These are phyloP conservation scores for Onthophagus sagittarius DNA, from an alignment of 2,888 invertebrate species.

Conservation along the genomic window DNA sequence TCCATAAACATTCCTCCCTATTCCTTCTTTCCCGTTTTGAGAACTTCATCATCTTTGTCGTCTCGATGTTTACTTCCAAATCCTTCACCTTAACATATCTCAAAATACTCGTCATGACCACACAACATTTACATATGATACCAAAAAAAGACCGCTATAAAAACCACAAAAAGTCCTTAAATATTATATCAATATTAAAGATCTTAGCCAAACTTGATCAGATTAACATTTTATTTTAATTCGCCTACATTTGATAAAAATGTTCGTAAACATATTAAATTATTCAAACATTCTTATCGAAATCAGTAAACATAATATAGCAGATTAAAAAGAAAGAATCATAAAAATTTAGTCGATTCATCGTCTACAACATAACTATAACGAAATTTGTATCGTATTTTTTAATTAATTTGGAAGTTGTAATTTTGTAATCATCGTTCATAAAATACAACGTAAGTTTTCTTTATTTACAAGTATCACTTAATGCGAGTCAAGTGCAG, in stretches of 20 bases:
- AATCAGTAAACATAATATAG: background rate
- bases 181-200: no score
- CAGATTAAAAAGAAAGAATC: background rate
- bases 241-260: background rate
- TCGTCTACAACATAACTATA: background rate
- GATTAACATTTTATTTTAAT: no score
- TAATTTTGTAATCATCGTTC: background rate
- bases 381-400: background rate
- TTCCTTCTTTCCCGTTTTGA: no score
- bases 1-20: no score
- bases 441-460: background rate
- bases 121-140: no score
- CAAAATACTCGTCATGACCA: no score
- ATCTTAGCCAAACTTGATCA: no score
- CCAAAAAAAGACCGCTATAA: no score
- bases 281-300: background rate
- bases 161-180: no score
- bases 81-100: no score
- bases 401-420: background rate
- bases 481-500: background rate
- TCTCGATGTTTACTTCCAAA: no score
- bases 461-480: background rate
- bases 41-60: no score
- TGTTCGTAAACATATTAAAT: background rate
- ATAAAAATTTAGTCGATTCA: background rate